These are phyloP conservation scores for Epinephelus cyanopodus DNA, from an alignment of 2,113 vertebrate genomes.

Conservation along the genomic window DNA sequence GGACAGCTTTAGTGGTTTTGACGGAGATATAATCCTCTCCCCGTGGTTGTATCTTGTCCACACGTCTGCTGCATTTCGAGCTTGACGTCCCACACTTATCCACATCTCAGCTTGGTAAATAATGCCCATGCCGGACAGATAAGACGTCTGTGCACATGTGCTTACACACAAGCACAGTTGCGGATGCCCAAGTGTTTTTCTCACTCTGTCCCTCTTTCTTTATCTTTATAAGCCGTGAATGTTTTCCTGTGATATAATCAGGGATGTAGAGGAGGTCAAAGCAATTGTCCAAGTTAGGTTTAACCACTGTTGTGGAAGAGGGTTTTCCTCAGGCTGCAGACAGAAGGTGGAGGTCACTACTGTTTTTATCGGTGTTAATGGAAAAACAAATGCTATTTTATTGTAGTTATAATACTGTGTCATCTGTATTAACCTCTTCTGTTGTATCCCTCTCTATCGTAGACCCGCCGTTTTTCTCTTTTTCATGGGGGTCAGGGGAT, in stretches of 20 bases:
- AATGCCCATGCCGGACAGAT: slow-evolving; percentile 41
- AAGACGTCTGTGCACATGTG: neutral
- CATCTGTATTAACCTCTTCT: too few relatives aligned
- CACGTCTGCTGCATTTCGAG: neutral
- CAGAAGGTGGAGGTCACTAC: too few relatives aligned
- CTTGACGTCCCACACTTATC: slow-evolving; percentile 27
- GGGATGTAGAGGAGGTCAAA: neutral
- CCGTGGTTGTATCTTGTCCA: slow-evolving; percentile 27
- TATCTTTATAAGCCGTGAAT: slow-evolving; percentile 21
- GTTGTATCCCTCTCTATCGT: too few relatives aligned
- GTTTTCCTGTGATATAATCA: slow-evolving; percentile 14
- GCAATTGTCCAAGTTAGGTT: neutral
- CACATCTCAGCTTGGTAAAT: slow-evolving; percentile 47
- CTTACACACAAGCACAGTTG: neutral
- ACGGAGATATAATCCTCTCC: slow-evolving; percentile 56
- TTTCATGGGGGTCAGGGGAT: too few relatives aligned
- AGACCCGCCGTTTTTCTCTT: too few relatives aligned
- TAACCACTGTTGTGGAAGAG: neutral
- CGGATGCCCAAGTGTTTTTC: slow-evolving; percentile 6
- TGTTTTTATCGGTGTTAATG: too few relatives aligned
- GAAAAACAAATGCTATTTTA: too few relatives aligned
- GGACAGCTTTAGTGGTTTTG: slow-evolving; percentile 47
- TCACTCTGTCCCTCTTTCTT: slow-evolving; percentile 11
- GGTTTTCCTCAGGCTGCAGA: neutral
- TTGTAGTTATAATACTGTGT: neutral